phyloP scores from a whole-genome alignment of 2,797 vertebrate genomes.

The Acropternis orthonyx region DNA sequence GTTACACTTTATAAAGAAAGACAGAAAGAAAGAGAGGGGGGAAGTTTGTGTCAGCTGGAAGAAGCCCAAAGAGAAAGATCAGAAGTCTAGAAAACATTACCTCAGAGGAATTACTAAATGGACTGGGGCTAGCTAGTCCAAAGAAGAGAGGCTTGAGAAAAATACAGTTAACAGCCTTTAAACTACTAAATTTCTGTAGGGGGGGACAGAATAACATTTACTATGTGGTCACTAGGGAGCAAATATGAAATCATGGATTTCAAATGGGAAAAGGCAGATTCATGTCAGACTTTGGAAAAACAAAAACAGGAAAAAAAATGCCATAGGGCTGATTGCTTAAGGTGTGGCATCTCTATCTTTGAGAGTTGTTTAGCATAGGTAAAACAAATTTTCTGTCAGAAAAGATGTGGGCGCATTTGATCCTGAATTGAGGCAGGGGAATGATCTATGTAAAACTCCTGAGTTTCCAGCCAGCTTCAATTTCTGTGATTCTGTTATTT shows the following conservation, averaged over 20 bases:
- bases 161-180: background rate
- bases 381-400: background rate
- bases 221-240: background rate
- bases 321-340: background rate
- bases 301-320: background rate
- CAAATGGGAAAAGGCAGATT: background rate
- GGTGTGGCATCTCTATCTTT: background rate
- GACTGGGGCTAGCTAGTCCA: background rate
- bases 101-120: background rate
- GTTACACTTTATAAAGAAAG: background rate
- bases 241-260: constrained; percentile 8
- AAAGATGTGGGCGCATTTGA: background rate
- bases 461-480: background rate
- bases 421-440: background rate
- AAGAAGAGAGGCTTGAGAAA: constrained; percentile 4
- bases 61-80: background rate
- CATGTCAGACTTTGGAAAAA: background rate
- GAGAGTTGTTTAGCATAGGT: background rate
- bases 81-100: background rate
- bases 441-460: background rate
- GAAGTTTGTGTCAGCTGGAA: background rate
- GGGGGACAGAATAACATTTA: background rate
- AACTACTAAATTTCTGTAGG: background rate
- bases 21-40: background rate
- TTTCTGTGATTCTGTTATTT: constrained; percentile 5